Base-by-base conservation (phyloP, 2,888 invertebrate species). In the Fissipunctia ypsillon region DNA sequence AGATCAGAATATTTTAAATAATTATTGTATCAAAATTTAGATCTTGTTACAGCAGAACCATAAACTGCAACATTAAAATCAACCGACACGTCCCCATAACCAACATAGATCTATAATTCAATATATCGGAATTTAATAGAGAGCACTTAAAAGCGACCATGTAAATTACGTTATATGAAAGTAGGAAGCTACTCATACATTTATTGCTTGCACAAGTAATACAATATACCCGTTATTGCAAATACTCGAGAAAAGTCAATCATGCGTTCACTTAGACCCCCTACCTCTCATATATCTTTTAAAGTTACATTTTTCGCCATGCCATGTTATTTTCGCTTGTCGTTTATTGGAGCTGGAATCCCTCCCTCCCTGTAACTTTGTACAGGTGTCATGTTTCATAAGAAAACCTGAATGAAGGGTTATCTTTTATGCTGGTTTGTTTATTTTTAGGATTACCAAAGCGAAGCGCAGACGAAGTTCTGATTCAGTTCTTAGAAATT, bases 321-420 rank as follows among this genome's bases (percentile, higher is more conserved):
- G 45, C 71, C 35, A 31, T 38, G 68, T 67, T 78, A 83, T 66
- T 83, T 70, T 69, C 31, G 60, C 57, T 50, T 54, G 50, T 71
- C 60, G 25, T 74, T 69, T 83, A 81, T 82, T 74, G 41, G 16
- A 69, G 31, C 31, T 4, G 38, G 56, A 83, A 65, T 43, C 48
- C n/a, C n/a, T n/a, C n/a, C n/a, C n/a, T n/a, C n/a, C 6, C 45
- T 31, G 64, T 31, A 70, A 78, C 56, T 73, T 70, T 56, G 80
- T 68, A 79, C 70, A 74, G 60, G 60, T 83, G 79, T 65, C 80
- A 71, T 70, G 70, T 66, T 69, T 38, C 57, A 74, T 83, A 64
- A 73, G 70, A 83, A 74, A 73, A 61, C 43, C 25, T 61, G 31
- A 68, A 57, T 54, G 41, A 61, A 69, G 35, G 35, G 66, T 43